Evolutionary conservation across 2,113 vertebrate genomes (phyloP).

Genomic region (Platanista minor): DNA sequence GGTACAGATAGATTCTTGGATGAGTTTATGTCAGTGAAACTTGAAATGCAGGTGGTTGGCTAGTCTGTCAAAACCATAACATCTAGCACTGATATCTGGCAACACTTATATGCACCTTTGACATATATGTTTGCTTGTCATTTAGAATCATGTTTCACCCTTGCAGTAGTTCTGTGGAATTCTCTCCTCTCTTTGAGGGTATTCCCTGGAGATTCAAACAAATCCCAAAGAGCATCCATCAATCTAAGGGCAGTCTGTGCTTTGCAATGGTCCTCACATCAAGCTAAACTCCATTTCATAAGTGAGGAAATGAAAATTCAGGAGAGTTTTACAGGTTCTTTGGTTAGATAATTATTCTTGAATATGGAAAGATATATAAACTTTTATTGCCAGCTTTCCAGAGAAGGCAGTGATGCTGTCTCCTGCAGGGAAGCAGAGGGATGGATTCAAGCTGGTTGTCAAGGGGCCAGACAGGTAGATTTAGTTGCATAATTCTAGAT

Average conservation of each 20-base stretch:
- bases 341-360: background rate
- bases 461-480: background rate
- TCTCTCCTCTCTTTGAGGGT: background rate
- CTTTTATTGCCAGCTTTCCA: background rate
- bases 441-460: background rate
- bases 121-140: background rate
- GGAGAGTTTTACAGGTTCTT: background rate
- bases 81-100: background rate
- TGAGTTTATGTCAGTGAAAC: background rate
- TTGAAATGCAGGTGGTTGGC: background rate
- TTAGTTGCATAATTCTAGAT: background rate
- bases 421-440: background rate
- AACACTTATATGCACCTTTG: background rate
- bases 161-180: background rate
- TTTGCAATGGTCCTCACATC: background rate
- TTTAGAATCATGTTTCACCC: background rate
- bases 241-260: background rate
- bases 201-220: background rate
- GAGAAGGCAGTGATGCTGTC: background rate
- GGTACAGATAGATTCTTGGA: background rate
- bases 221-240: background rate
- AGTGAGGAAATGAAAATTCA: background rate
- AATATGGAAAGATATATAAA: background rate
- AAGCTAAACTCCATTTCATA: background rate
- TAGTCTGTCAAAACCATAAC: background rate